Conservation (phyloP, 1,140 invertebrate genomes). For the Teleopsis dalmanni region DNA sequence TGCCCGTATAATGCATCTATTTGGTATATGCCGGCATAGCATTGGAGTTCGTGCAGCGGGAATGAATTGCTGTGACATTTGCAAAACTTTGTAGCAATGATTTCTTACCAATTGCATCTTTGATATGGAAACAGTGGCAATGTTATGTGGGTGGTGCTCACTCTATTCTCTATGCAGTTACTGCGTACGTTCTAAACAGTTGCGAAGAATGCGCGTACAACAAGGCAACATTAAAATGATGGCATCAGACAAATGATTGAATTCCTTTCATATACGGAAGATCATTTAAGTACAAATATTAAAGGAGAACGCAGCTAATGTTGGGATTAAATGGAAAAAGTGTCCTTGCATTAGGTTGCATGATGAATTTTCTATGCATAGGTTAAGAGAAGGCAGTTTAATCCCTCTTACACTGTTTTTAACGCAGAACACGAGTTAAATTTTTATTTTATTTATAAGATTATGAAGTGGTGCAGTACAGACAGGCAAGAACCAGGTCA, state of each 20-base stretch:
- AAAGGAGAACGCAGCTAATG: conserved; percentile 1
- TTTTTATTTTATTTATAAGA: no score
- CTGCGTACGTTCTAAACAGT: not conserved
- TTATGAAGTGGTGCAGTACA: no score
- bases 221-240: conserved; percentile 9
- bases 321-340: not conserved
- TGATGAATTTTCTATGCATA: no score
- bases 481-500: no score
- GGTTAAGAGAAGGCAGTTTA: no score
- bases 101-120: conserved; percentile 4
- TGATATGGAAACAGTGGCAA: not conserved
- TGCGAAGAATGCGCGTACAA: not conserved
- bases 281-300: conserved; percentile 7
- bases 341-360: not conserved
- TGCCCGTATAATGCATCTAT: no score
- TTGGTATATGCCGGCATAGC: no score
- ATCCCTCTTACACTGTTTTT: no score
- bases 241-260: conserved; percentile 9
- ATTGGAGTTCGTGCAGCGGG: no score
- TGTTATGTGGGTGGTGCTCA: not conserved
- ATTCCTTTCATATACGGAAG: conserved; percentile 6
- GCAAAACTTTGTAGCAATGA: conserved; percentile 1
- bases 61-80: no score
- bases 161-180: no score
- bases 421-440: no score